A percentile compares a stretch with the other conserved stretches of the same genome.
phyloP scores from a whole-genome alignment of 2,888 invertebrate genomes.

The Yponomeuta plumbellus region DNA sequence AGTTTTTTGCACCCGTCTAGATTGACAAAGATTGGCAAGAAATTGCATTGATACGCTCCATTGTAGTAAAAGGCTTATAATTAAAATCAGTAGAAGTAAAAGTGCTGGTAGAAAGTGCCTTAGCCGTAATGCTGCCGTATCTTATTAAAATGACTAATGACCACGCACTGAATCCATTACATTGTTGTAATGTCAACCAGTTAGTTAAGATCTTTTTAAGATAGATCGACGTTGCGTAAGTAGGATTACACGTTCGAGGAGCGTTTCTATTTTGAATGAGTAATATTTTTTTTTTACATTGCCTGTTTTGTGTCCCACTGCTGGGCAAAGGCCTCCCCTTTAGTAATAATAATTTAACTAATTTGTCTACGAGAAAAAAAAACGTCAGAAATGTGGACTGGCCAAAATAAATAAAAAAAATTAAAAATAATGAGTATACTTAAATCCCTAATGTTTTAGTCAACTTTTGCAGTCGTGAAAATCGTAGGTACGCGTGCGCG shows the following conservation, averaged over 20 bases:
- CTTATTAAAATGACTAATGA: conserved; percentile 20
- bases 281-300: not conserved
- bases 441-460: too few species aligned
- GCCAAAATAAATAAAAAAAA: too few species aligned
- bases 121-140: conserved; percentile 14
- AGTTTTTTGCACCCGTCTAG: not conserved
- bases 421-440: too few species aligned
- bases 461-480: too few species aligned
- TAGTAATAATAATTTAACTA: too few species aligned
- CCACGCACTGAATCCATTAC: conserved; percentile 26
- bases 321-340: too few species aligned
- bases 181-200: conserved; percentile 30
- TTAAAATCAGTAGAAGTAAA: conserved; percentile 4
- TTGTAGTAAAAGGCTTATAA: conserved; percentile 4
- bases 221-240: conserved; percentile 28
- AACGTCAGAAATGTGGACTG: too few species aligned
- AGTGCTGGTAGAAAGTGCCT: conserved; percentile 23
- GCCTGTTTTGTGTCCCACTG: too few species aligned
- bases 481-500: too few species aligned
- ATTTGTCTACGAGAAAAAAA: too few species aligned
- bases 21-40: not conserved
- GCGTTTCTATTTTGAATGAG: not conserved
- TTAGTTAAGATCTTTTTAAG: conserved; percentile 28
- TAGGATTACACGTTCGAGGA: conserved; percentile 15
- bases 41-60: not conserved